Conservation (phyloP, 2,797 vertebrate genomes). For the Pseudomugil gertrudae region DNA sequence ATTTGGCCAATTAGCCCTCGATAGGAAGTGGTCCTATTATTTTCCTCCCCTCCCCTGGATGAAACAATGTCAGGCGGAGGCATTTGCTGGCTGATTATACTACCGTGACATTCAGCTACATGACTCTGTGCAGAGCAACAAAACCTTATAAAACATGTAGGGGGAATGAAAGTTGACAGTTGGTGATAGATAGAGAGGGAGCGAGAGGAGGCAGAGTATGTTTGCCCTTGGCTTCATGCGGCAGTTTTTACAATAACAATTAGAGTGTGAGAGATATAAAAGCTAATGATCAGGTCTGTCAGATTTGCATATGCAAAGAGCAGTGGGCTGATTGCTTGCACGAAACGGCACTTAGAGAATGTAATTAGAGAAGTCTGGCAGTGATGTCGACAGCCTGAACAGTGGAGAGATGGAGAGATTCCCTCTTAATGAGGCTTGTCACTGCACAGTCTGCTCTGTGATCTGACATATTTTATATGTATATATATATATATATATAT, state of each 20-base stretch:
- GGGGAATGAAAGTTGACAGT: slow-evolving; percentile 67
- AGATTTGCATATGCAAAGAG: slow-evolving; percentile 85
- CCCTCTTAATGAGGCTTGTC: slow-evolving; percentile 84
- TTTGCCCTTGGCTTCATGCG: slow-evolving; percentile 81
- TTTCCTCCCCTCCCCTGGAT: slow-evolving; percentile 51
- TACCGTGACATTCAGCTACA: slow-evolving; percentile 70
- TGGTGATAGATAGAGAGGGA: slow-evolving; percentile 57
- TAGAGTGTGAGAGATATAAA: slow-evolving; percentile 82
- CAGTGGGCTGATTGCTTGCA: slow-evolving; percentile 76
- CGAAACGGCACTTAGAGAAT: slow-evolving; percentile 73
- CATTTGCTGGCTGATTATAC: slow-evolving; percentile 76
- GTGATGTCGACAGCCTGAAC: slow-evolving; percentile 73
- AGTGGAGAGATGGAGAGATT: slow-evolving; percentile 76
- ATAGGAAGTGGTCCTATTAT: slow-evolving; percentile 66
- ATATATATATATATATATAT: no score
- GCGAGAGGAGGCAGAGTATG: slow-evolving; percentile 26
- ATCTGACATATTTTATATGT: slow-evolving; percentile 29
- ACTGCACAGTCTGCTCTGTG: slow-evolving; percentile 61
- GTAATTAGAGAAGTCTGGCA: slow-evolving; percentile 83
- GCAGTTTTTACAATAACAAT: slow-evolving; percentile 83
- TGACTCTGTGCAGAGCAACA: slow-evolving; percentile 62
- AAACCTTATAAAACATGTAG: slow-evolving; percentile 77
- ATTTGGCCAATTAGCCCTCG: slow-evolving; percentile 74
- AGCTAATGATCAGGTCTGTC: slow-evolving; percentile 85
- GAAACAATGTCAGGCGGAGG: slow-evolving; percentile 74